Evolutionary conservation across 2,888 invertebrate species (phyloP).

Genomic region (Ectropis crepuscularia): DNA sequence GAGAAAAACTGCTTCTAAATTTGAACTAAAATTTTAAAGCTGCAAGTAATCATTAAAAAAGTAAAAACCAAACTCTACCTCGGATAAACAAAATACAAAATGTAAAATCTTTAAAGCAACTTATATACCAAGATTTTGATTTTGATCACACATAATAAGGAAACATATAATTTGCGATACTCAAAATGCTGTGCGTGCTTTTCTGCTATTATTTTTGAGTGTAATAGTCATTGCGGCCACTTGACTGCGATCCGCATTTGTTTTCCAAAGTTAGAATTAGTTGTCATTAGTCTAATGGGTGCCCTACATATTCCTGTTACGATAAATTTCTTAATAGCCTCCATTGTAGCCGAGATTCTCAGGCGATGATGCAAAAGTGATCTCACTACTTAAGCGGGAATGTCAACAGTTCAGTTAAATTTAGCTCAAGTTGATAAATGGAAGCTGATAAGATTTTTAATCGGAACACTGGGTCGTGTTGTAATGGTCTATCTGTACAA

Average conservation of each 20-base stretch:
- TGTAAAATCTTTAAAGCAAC: no score
- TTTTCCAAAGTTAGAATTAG: conserved; percentile 63
- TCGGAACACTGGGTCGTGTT: conserved; percentile 3
- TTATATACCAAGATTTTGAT: not conserved
- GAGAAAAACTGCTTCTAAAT: not conserved
- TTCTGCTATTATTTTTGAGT: conserved; percentile 16
- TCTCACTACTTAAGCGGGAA: conserved; percentile 63
- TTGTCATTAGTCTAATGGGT: conserved; percentile 73
- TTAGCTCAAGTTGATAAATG: conserved; percentile 24
- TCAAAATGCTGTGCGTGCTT: conserved; percentile 16
- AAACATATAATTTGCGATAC: conserved; percentile 1
- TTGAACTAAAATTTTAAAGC: no score
- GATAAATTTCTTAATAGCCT: conserved; percentile 81
- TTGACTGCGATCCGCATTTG: conserved; percentile 22
- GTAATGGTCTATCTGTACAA: conserved; percentile 17
- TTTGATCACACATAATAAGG: conserved; percentile 18
- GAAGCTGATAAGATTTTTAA: conserved; percentile 29
- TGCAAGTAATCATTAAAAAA: no score
- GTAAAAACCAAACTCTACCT: no score
- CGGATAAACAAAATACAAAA: no score
- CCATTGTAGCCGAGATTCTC: conserved; percentile 73
- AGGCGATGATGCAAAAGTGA: conserved; percentile 76
- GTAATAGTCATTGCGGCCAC: conserved; percentile 14
- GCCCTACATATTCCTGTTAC: conserved; percentile 74
- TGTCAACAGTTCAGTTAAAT: conserved; percentile 53